Conservation (phyloP, 1,140 invertebrate genomes). For the Drosophila insularis region DNA sequence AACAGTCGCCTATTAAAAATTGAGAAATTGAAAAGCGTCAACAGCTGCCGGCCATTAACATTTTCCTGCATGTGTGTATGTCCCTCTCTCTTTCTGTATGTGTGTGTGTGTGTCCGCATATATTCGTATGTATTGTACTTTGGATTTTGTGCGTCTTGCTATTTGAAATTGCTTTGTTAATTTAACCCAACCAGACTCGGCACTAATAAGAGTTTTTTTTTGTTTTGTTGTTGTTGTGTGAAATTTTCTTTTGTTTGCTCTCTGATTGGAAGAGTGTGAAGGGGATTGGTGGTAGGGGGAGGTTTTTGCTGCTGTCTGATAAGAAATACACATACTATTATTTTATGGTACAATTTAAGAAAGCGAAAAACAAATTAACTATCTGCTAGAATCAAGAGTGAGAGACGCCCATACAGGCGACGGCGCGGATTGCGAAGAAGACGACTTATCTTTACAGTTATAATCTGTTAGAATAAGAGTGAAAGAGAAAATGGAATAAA, state of each 20-base stretch:
- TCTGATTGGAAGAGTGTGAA: background rate
- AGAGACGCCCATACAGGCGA: conserved; percentile 10
- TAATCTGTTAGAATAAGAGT: conserved; percentile 18
- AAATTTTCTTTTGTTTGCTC: conserved; percentile 33
- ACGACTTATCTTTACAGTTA: conserved; percentile 12
- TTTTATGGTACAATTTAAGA: conserved; percentile 23
- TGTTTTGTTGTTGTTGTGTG: conserved; percentile 11
- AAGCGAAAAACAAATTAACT: background rate
- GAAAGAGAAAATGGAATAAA: conserved; percentile 65
- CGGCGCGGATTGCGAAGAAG: too few relatives aligned
- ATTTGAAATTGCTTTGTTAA: conserved; percentile 24
- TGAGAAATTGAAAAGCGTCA: conserved; percentile 20
- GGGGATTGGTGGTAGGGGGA: too few relatives aligned
- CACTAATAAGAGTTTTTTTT: conserved; percentile 8
- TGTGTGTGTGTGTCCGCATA: conserved; percentile 7
- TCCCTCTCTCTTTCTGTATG: background rate
- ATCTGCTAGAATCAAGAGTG: conserved; percentile 18
- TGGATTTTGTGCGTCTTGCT: conserved; percentile 32
- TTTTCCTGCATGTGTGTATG: conserved; percentile 22
- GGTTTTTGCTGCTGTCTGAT: conserved; percentile 25
- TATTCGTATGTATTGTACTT: conserved; percentile 34
- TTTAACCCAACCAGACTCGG: conserved; percentile 14
- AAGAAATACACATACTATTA: conserved; percentile 21
- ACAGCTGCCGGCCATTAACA: conserved; percentile 34
- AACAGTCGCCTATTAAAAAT: background rate